Evolutionary conservation across 2,888 invertebrate genomes (phyloP).

Genomic region (Halictus quadricinctus): DNA sequence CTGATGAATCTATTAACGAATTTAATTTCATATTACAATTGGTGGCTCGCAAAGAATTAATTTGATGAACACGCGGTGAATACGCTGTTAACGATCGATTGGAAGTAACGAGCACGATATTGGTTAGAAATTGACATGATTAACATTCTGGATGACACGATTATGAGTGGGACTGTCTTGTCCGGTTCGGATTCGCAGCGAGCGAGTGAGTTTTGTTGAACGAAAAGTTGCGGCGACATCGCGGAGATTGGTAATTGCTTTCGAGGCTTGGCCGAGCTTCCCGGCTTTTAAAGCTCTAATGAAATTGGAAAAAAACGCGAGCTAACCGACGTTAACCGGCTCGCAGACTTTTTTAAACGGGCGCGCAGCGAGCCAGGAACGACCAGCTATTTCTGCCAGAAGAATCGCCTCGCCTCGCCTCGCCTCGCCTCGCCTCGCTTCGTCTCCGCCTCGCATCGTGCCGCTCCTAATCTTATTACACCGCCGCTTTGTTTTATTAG

Average conservation of each 20-base stretch:
- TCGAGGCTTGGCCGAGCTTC: not conserved
- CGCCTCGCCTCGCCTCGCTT: not conserved
- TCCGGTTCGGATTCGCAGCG: not conserved
- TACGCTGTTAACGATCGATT: not conserved
- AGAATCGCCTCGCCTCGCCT: not conserved
- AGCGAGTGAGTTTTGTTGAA: not conserved
- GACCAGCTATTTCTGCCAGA: not conserved
- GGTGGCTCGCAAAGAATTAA: not conserved
- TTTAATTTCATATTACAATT: not conserved
- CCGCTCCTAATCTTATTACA: slow-evolving; percentile 33
- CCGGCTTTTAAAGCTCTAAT: not conserved
- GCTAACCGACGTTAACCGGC: slow-evolving; percentile 1
- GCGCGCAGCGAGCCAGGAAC: not conserved
- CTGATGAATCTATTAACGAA: too few relatives aligned
- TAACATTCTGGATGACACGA: not conserved
- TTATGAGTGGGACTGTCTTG: not conserved
- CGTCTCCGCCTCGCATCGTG: not conserved
- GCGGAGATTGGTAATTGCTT: slow-evolving; percentile 1
- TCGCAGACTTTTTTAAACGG: slow-evolving; percentile 9
- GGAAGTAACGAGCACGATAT: not conserved
- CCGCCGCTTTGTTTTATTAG: slow-evolving; percentile 23
- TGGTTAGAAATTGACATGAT: not conserved
- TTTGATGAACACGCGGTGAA: not conserved
- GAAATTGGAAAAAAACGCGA: slow-evolving; percentile 16
- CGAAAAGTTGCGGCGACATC: not conserved